Evolutionary conservation across 2,797 vertebrate species (phyloP).

Genomic region (Coregonus ussuriensis): DNA sequence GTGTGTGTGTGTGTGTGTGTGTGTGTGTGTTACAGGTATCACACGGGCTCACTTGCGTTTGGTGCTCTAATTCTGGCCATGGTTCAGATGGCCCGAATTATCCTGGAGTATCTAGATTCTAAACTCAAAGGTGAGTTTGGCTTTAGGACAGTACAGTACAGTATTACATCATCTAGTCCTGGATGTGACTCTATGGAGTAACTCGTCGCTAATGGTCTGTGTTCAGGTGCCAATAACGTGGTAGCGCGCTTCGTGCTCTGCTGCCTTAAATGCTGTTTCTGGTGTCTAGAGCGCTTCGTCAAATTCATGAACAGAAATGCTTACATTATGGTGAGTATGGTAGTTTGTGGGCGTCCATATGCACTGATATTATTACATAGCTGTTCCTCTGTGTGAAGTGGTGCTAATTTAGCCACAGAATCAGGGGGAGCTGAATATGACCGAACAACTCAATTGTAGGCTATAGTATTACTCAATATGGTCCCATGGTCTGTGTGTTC

Average conservation of each 20-base stretch:
- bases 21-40: constrained; percentile 74
- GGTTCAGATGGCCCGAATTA: constrained; percentile 80
- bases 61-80: constrained; percentile 87
- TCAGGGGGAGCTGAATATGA: not conserved
- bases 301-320: constrained; percentile 92
- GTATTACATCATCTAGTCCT: no score
- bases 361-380: not conserved
- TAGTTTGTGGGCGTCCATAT: not conserved
- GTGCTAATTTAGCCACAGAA: not conserved
- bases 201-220: constrained; percentile 5
- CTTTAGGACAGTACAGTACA: not conserved
- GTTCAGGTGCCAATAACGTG: constrained; percentile 79
- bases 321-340: constrained; percentile 88
- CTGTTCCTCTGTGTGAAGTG: not conserved
- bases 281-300: constrained; percentile 88
- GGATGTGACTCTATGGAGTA: not conserved
- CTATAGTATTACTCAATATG: not conserved
- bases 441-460: not conserved
- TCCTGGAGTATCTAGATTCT: constrained; percentile 87
- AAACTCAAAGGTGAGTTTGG: constrained; percentile 81
- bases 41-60: constrained; percentile 91
- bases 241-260: constrained; percentile 82
- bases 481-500: not conserved
- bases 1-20: no score
- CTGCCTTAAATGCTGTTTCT: constrained; percentile 91